Percentiles rank a stretch among this genome's conserved stretches.
Conservation (phyloP, 1,140 invertebrate genomes). For the Drosophila saltans region DNA sequence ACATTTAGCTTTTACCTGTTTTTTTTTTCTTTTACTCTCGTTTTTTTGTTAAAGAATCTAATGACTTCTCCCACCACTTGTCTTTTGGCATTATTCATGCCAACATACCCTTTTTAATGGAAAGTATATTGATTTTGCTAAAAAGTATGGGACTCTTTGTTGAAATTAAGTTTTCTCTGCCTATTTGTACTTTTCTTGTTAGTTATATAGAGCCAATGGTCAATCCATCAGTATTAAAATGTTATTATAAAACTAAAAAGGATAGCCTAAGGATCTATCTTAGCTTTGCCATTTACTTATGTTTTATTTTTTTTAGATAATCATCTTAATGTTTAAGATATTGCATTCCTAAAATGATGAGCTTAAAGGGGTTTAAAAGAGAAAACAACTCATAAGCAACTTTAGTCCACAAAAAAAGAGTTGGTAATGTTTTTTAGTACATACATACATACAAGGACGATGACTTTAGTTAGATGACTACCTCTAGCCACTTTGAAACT, state of each 20-base stretch:
- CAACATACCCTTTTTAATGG: background rate
- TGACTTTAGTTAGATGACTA: constrained; percentile 12
- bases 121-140: background rate
- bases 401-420: background rate
- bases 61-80: constrained; percentile 3
- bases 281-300: too few relatives aligned
- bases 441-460: background rate
- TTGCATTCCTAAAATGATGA: too few relatives aligned
- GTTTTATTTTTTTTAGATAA: too few relatives aligned
- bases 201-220: too few relatives aligned
- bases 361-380: too few relatives aligned
- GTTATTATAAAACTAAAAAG: too few relatives aligned
- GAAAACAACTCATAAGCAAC: too few relatives aligned
- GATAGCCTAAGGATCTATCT: too few relatives aligned
- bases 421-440: background rate
- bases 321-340: too few relatives aligned
- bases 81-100: constrained; percentile 5
- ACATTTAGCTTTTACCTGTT: constrained; percentile 11
- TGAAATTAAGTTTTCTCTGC: background rate
- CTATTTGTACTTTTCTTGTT: too few relatives aligned
- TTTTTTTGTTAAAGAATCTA: constrained; percentile 5
- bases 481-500: constrained; percentile 38
- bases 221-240: too few relatives aligned
- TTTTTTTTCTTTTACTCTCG: background rate
- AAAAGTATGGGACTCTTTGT: background rate